phyloP scores from a whole-genome alignment of 2,888 invertebrate species.

The Mythimna impura region DNA sequence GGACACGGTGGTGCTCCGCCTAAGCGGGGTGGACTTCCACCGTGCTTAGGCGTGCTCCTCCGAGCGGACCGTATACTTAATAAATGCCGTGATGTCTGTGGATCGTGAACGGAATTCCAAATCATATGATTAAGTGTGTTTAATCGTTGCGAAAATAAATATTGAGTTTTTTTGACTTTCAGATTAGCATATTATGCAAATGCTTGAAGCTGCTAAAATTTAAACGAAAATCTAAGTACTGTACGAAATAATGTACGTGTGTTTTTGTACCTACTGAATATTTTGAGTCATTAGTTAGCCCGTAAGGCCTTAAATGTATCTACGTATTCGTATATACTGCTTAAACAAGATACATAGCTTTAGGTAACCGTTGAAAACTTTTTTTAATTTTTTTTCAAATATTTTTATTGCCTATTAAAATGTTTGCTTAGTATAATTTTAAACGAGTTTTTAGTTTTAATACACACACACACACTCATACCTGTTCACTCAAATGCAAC shows the following conservation, averaged over 20 bases:
- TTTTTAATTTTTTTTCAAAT: too few relatives aligned
- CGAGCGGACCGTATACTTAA: neutral
- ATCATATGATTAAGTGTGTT: conserved; percentile 13
- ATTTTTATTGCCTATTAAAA: too few relatives aligned
- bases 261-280: too few relatives aligned
- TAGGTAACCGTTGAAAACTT: too few relatives aligned
- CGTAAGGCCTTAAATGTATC: neutral
- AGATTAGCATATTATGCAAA: neutral
- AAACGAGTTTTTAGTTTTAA: neutral
- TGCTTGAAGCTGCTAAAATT: neutral
- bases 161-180: neutral
- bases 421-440: too few relatives aligned
- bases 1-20: too few relatives aligned
- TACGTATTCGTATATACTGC: neutral
- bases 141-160: conserved; percentile 7
- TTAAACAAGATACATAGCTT: neutral
- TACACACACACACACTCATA: neutral
- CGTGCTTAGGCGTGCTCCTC: too few relatives aligned
- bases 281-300: too few relatives aligned
- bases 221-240: neutral
- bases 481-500: neutral
- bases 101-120: conserved; percentile 21
- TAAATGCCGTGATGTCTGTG: conserved; percentile 16
- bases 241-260: neutral
- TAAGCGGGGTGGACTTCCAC: too few relatives aligned